Evolutionary conservation across 1,140 invertebrate species (phyloP), one percentile per base, ranked within the genome.

Genomic region (Belonocnema kinseyi): DNA sequence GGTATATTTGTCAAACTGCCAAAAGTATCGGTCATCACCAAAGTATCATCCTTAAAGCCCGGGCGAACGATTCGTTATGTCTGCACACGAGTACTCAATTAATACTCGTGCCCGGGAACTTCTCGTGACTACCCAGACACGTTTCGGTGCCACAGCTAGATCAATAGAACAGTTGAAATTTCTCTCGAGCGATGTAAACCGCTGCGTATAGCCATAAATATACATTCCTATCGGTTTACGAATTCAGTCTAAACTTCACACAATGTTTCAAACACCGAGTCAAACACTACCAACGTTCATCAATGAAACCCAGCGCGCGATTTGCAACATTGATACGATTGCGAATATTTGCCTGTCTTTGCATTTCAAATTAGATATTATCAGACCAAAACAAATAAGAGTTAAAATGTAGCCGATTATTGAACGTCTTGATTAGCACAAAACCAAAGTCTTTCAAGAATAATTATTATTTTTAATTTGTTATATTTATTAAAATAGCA

Each of bases 161-260:
- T 66, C 61, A 40, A 66, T 66, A 66, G 61, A 40, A 66, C 33
- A 66, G 61, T 66, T 40, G 61, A 66, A 66, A 66, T 66, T 61
- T n/a, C 61, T 66, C 61, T 66, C 61, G 14, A 40, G 14, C 61
- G 16, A 26, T 66, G 58, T 66, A 66, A 66, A 66, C 61, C 26
- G n/a, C n/a, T 66, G 13, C 26, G 26, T 58, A 58, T 26, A 26
- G 11, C 16, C 21, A 61, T 21, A 56, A 11, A 56, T 21, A 56
- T 56, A 56, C 12, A 56, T 56, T 21, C 3, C 13, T 21, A 61
- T 61, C 21, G 33, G 33, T 66, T 66, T 66, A 16, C 4, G 26
- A 66, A 66, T 40, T 66, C 2, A 66, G 21, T 33, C 21, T 33
- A 66, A 66, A 46, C 61, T n/a, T 16, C n/a, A 12, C n/a, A 40